These are phyloP conservation scores for Pygmarrhopalites habei DNA, from an alignment of 1,140 invertebrate genomes.

Conservation along the genomic window DNA sequence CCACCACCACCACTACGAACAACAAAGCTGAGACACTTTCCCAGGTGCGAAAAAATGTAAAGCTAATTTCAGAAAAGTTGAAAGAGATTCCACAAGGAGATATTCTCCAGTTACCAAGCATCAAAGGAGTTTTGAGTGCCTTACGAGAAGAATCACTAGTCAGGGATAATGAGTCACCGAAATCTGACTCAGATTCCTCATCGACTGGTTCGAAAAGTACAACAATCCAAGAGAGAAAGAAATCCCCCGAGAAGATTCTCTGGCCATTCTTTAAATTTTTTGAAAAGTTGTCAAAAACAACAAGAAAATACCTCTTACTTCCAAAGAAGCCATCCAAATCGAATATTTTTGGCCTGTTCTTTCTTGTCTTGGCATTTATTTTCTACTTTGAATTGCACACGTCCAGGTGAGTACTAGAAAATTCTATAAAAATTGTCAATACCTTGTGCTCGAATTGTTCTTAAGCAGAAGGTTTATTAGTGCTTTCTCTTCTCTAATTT, in stretches of 20 bases:
- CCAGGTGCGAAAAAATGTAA: slow-evolving; percentile 16
- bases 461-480: no score
- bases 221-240: no score
- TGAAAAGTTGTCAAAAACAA: background rate
- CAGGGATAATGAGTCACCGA: no score
- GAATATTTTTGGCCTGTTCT: slow-evolving; percentile 33
- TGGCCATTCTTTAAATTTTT: no score
- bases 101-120: slow-evolving; percentile 23
- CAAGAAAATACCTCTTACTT: slow-evolving; percentile 19
- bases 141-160: slow-evolving; percentile 17
- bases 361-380: slow-evolving; percentile 33
- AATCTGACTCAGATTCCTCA: no score
- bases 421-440: no score
- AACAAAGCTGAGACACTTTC: slow-evolving; percentile 15
- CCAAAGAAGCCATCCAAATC: slow-evolving; percentile 33
- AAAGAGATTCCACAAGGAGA: slow-evolving; percentile 17
- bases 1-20: background rate
- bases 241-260: no score
- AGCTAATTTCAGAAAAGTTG: slow-evolving; percentile 24
- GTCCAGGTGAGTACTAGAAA: no score
- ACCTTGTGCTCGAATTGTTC: no score
- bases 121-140: slow-evolving; percentile 32
- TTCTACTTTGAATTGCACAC: slow-evolving; percentile 38
- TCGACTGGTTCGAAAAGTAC: no score
- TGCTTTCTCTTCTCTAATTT: no score